These are phyloP conservation scores for Belonocnema kinseyi DNA, from an alignment of 1,140 invertebrate genomes.

Conservation along the genomic window DNA sequence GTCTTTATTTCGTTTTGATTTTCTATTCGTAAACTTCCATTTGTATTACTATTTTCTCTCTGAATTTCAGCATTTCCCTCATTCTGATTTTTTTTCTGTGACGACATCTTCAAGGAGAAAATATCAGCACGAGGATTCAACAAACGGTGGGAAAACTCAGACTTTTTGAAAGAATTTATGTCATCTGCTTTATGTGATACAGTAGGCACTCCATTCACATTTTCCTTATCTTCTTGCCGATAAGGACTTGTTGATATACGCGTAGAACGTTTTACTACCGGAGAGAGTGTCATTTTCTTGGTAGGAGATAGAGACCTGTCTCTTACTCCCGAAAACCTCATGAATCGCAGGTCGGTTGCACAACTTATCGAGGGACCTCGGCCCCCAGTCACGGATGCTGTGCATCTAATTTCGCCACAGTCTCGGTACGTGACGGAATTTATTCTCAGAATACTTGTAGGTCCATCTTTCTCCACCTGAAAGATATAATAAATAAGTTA, in stretches of 20 bases:
- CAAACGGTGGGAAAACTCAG: background rate
- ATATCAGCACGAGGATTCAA: background rate
- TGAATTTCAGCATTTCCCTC: background rate
- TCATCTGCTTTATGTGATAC: background rate
- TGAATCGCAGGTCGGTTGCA: constrained; percentile 54
- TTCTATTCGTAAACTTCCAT: background rate
- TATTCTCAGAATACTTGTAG: constrained; percentile 77
- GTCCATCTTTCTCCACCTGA: constrained; percentile 75
- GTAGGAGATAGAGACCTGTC: constrained; percentile 3
- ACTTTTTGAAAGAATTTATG: background rate
- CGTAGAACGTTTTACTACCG: background rate
- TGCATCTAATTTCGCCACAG: constrained; percentile 74
- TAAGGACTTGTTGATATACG: constrained; percentile 36
- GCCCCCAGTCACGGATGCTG: constrained; percentile 53
- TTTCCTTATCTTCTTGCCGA: constrained; percentile 38
- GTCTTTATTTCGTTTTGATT: background rate
- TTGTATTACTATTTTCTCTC: background rate
- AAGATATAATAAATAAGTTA: constrained; percentile 30
- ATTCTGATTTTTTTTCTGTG: background rate
- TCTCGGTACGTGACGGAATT: constrained; percentile 73
- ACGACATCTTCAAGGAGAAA: background rate
- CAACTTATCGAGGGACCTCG: constrained; percentile 60
- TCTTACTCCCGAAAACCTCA: constrained; percentile 34
- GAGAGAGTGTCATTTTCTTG: constrained; percentile 2
- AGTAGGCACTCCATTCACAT: constrained; percentile 15